Evolutionary conservation across 2,888 invertebrate species (phyloP), one percentile per base, ranked within the genome.

Genomic region (Caenorhabditis sp.): DNA sequence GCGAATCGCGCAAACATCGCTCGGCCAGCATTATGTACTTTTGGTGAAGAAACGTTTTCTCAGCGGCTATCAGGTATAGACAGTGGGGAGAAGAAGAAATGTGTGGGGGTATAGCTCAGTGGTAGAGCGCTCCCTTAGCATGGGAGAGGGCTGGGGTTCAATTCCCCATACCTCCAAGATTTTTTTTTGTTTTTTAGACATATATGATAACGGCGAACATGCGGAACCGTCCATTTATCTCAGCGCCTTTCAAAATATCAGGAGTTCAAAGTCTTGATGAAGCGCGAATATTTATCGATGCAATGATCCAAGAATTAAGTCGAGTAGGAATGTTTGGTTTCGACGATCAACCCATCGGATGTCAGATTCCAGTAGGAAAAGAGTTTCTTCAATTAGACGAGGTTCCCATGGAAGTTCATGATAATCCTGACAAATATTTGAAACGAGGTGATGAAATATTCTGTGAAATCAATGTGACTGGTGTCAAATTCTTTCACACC

Each of bases 101-200:
- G 49, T 23, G 4, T 51, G 78, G 78, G 79, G 79, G 69, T 78
- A 76, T 79, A 79, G 79, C 78, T 79, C 79, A 79, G 79, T 74
- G 80, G 80, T 80, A 80, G 80, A 80, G 80, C 80, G 80, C 80
- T 80, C 80, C 75, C 80, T 80, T 80, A 79, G 80, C 80, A 80
- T 79, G 79, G 73, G 78, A 79, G 79, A 79, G 71, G 77, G 69
- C 79, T 78, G 78, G 78, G 78, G 76, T 78, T 78, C 78, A 74
- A 78, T 77, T 77, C 77, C 77, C 77, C 69, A 77, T 77, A 77
- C 72, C 77, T 77, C 77, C 77, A 77, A 62, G 62, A 67, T 61
- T n/a, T 19, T 57, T 76, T 67, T 67, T 49, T 23, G n/a, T 49
- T 49, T 49, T 21, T 37, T 37, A 79, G 72, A 75, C 72, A 0